A percentile compares a stretch with the other conserved stretches of the same genome.
Conservation (phyloP, 1,140 invertebrate species). For the Trypoxylus dichotomus region DNA sequence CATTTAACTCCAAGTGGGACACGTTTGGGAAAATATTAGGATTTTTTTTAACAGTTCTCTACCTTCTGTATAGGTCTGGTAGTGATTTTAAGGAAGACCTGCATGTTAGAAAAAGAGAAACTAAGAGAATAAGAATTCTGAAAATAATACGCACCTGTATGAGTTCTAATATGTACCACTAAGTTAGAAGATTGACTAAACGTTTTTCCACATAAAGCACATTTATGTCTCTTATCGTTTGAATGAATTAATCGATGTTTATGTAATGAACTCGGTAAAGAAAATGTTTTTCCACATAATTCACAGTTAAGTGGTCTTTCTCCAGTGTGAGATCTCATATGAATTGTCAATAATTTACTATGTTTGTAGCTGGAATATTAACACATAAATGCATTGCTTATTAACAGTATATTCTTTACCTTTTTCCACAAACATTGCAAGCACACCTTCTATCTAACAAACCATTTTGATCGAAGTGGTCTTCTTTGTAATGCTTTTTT, state of each 20-base stretch:
- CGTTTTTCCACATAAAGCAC: slow-evolving; percentile 71
- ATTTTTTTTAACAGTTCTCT: too few species aligned
- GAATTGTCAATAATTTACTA: slow-evolving; percentile 43
- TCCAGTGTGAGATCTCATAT: slow-evolving; percentile 54
- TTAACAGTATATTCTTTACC: slow-evolving; percentile 30
- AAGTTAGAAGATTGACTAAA: slow-evolving; percentile 72
- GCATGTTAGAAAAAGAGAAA: too few species aligned
- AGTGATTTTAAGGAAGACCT: too few species aligned
- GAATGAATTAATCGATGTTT: slow-evolving; percentile 73
- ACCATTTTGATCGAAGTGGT: slow-evolving; percentile 41
- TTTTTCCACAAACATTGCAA: slow-evolving; percentile 57
- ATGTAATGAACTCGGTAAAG: slow-evolving; percentile 58
- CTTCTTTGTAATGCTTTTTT: slow-evolving; percentile 48
- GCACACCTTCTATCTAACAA: slow-evolving; percentile 59
- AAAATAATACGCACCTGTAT: slow-evolving; percentile 48
- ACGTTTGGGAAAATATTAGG: too few species aligned
- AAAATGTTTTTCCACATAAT: slow-evolving; percentile 74
- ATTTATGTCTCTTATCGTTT: slow-evolving; percentile 73
- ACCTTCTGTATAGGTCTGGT: too few species aligned
- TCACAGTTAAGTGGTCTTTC: slow-evolving; percentile 74
- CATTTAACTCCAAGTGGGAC: too few species aligned
- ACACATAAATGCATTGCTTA: neutral
- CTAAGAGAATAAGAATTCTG: neutral
- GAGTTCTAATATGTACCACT: slow-evolving; percentile 65
- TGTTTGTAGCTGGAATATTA: slow-evolving; percentile 43